These are phyloP conservation scores for Lepidochitona cinerea DNA, from an alignment of 2,888 invertebrate species.

Conservation along the genomic window DNA sequence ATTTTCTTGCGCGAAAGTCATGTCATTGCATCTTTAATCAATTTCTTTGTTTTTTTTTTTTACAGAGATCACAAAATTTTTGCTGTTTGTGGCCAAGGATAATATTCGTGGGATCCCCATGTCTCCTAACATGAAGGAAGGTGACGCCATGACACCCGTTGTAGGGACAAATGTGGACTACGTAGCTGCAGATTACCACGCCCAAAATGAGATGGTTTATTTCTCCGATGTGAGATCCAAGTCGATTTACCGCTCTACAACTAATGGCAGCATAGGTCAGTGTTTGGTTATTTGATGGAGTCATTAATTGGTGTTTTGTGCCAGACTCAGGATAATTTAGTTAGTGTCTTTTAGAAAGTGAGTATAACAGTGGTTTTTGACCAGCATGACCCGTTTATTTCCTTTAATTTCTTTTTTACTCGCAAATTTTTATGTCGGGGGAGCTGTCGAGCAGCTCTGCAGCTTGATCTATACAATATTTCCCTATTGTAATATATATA, in stretches of 20 bases:
- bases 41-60: conserved; percentile 15
- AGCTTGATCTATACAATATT: no score
- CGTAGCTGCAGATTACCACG: conserved; percentile 95
- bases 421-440: no score
- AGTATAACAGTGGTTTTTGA: no score
- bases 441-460: no score
- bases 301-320: neutral
- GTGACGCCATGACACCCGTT: conserved; percentile 95
- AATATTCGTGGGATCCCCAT: conserved; percentile 88
- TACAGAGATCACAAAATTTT: conserved; percentile 84
- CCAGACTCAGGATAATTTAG: no score
- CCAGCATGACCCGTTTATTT: no score
- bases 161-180: conserved; percentile 83
- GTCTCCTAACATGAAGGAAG: conserved; percentile 32
- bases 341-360: no score
- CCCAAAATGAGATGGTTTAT: conserved; percentile 89
- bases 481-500: no score
- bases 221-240: conserved; percentile 91
- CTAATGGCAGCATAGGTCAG: conserved; percentile 79
- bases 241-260: conserved; percentile 71
- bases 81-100: conserved; percentile 95
- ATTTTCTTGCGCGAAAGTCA: no score
- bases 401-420: no score
- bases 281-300: neutral
- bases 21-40: no score